Conservation (phyloP, 1,140 invertebrate species). For the Neuroterus valhalla region DNA sequence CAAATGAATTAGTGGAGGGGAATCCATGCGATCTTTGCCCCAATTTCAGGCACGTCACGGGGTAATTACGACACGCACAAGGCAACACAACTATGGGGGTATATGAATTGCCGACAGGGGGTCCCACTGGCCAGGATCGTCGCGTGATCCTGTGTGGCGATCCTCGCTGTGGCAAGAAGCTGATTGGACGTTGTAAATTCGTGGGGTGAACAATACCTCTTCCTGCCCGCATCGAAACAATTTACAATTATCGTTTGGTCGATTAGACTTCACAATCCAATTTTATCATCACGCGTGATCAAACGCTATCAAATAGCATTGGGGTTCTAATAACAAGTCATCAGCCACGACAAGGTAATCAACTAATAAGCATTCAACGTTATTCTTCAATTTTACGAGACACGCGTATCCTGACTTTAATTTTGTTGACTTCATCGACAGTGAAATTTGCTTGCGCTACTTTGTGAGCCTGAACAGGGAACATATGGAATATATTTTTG, state of each 20-base stretch:
- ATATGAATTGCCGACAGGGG: conserved; percentile 30
- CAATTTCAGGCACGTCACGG: conserved; percentile 40
- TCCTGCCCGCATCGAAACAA: conserved; percentile 11
- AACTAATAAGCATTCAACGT: no score
- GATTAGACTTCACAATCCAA: background rate
- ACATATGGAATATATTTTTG: conserved; percentile 25
- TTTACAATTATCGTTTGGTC: conserved; percentile 6
- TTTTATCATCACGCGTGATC: conserved; percentile 8
- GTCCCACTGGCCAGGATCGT: conserved; percentile 4
- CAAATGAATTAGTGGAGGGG: conserved; percentile 41
- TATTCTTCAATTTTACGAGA: background rate
- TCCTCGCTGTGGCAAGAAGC: conserved; percentile 1
- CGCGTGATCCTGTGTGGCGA: conserved; percentile 3
- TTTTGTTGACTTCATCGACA: background rate
- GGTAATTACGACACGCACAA: conserved; percentile 36
- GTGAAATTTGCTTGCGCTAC: background rate
- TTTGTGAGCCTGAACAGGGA: background rate
- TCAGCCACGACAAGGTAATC: background rate
- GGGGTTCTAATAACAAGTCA: background rate
- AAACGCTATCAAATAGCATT: background rate
- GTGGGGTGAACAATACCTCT: background rate
- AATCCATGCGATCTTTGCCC: conserved; percentile 28
- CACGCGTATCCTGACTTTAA: background rate
- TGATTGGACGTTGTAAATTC: conserved; percentile 11
- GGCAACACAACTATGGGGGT: background rate